Conservation (phyloP, 2,797 vertebrate genomes). For the Otolemur crassicaudatus region DNA sequence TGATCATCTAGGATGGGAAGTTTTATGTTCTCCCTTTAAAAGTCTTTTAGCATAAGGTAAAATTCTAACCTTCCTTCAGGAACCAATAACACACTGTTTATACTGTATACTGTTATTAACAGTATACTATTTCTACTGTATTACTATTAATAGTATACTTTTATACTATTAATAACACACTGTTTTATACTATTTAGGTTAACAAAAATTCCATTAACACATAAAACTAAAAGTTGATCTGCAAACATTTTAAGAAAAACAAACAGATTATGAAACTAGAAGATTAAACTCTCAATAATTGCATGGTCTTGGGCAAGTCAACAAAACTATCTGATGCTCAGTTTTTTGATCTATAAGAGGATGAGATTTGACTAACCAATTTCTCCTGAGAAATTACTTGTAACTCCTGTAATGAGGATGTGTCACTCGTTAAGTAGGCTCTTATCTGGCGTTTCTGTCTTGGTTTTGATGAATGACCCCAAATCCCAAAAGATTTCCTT, state of each 20-base stretch:
- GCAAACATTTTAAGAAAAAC: background rate
- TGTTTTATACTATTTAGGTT: background rate
- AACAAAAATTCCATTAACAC: background rate
- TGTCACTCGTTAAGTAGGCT: background rate
- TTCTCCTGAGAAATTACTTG: background rate
- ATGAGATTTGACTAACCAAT: background rate
- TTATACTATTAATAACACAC: too few species aligned
- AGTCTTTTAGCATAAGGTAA: background rate
- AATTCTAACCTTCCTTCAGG: background rate
- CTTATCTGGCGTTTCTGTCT: background rate
- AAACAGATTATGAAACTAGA: slow-evolving; percentile 1
- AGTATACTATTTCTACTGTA: too few species aligned
- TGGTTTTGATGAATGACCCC: slow-evolving; percentile 10
- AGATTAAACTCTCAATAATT: background rate
- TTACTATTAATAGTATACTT: too few species aligned
- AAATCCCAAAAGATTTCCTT: background rate
- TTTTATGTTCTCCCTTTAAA: background rate
- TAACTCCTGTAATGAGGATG: background rate
- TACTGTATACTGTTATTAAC: too few species aligned
- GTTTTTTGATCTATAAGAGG: background rate
- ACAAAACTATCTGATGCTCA: background rate
- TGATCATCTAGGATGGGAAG: background rate
- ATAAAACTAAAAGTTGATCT: background rate
- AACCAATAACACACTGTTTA: background rate
- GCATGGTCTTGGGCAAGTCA: background rate